Base-by-base conservation (phyloP, 2,888 invertebrate species). In the Glaucopsyche alexis region DNA sequence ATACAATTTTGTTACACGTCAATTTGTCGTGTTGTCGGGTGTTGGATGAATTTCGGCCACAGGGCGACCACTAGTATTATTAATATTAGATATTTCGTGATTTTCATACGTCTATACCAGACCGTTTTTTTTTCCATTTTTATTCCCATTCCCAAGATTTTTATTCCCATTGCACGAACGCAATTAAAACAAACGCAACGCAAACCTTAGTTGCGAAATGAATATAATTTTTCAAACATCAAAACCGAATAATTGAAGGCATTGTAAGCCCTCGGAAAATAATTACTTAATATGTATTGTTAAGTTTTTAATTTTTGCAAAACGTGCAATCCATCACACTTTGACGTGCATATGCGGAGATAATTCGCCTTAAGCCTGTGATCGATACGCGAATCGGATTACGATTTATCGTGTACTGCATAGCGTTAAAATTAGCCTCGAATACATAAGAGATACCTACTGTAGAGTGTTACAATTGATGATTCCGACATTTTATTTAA, bases 261-360 rank as follows among this genome's bases (percentile, higher is more conserved):
- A 50, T 38, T 64, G 60, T 49, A 65, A 49, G 64, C 65, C 72
- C 74, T 75, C 64, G 73, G 72, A 72, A 79, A 77, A 75, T 78
- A 77, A 78, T 78, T 79, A 75, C 75, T 72, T 73, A 60, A 38
- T 60, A 64, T 72, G 74, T 71, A 75, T 77, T 77, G 75, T 74
- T 75, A 75, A 72, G 71, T 60, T 76, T 78, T 82, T 81, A 81
- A 79, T 80, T 80, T 81, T 80, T 81, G 77, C 75, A 75, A 76
- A 77, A 81, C 78, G 81, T 79, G 77, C 77, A 78, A 84, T 86
- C 81, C 78, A 86, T 86, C 84, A 85, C 81, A 74, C 75, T 81
- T 79, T 83, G 69, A 79, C 80, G 78, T 79, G 80, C 78, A 79
- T 81, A 78, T 79, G 78, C 78, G 77, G 77, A 79, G 80, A 81